These are phyloP conservation scores for Bucco capensis DNA, from an alignment of 2,113 vertebrate species.

Conservation along the genomic window DNA sequence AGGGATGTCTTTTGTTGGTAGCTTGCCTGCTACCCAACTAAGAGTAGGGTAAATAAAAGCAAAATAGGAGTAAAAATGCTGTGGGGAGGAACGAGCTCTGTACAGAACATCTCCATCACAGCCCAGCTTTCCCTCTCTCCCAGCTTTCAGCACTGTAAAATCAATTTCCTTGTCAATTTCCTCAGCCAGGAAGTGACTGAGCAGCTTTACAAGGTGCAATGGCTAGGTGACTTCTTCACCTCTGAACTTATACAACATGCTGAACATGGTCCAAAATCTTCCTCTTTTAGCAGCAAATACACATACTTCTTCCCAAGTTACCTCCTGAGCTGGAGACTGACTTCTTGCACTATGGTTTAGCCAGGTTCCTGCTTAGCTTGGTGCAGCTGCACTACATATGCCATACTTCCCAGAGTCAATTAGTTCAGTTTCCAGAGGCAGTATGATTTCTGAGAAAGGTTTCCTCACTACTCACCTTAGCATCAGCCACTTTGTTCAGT, in stretches of 20 bases:
- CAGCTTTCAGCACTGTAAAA: background rate
- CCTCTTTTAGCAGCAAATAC: background rate
- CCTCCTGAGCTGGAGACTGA: background rate
- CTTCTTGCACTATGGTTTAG: background rate
- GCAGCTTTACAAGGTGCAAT: conserved; percentile 10
- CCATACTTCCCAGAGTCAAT: background rate
- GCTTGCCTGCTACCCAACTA: background rate
- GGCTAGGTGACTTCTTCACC: background rate
- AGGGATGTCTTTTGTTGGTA: background rate
- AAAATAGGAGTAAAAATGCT: background rate
- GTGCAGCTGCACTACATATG: background rate
- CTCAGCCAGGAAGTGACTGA: conserved; percentile 29
- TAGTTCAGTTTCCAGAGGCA: background rate
- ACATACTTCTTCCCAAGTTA: background rate
- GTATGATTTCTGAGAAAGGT: background rate
- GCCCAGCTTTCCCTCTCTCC: background rate
- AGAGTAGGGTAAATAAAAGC: background rate
- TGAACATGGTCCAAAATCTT: background rate
- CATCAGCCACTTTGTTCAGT: conserved; percentile 47
- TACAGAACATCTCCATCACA: background rate
- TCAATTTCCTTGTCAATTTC: background rate
- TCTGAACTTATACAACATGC: conserved; percentile 19
- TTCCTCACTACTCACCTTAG: conserved; percentile 23
- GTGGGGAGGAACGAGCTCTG: background rate
- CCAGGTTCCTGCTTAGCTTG: background rate